These are phyloP conservation scores for Pseudomyrmex gracilis DNA, from an alignment of 1,140 invertebrate genomes.

Conservation along the genomic window DNA sequence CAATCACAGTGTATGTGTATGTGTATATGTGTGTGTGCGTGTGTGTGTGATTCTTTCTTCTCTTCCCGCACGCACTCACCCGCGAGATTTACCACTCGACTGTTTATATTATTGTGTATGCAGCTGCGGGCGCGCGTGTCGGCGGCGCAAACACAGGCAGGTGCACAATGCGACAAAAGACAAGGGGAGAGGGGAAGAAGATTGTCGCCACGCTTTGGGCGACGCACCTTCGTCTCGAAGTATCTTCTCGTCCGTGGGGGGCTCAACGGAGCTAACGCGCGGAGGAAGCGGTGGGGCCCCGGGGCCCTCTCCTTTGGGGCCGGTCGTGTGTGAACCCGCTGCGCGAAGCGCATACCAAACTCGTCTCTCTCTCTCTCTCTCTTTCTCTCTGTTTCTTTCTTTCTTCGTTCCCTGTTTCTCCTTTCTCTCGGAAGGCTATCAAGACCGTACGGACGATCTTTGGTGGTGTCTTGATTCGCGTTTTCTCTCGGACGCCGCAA, in stretches of 20 bases:
- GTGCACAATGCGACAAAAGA: conserved; percentile 62
- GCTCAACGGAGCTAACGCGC: neutral
- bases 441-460: conserved; percentile 62
- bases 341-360: conserved; percentile 82
- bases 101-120: conserved; percentile 33
- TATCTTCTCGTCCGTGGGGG: conserved; percentile 42
- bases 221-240: conserved; percentile 65
- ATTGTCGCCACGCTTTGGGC: conserved; percentile 79
- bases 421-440: conserved; percentile 42
- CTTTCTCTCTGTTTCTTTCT: neutral
- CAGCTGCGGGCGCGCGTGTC: conserved; percentile 38
- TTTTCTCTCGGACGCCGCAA: conserved; percentile 41
- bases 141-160: conserved; percentile 53
- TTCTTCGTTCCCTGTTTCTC: conserved; percentile 39
- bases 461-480: conserved; percentile 62
- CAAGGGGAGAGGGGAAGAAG: conserved; percentile 7
- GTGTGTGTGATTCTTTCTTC: no score
- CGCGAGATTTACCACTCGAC: conserved; percentile 36
- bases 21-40: no score
- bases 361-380: conserved; percentile 58
- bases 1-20: conserved; percentile 27
- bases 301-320: conserved; percentile 52
- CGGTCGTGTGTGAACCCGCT: conserved; percentile 81
- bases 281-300: conserved; percentile 24
- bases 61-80: neutral